Evolutionary conservation across 1,140 invertebrate species (phyloP).

Genomic region (Drosophila kohkoa): DNA sequence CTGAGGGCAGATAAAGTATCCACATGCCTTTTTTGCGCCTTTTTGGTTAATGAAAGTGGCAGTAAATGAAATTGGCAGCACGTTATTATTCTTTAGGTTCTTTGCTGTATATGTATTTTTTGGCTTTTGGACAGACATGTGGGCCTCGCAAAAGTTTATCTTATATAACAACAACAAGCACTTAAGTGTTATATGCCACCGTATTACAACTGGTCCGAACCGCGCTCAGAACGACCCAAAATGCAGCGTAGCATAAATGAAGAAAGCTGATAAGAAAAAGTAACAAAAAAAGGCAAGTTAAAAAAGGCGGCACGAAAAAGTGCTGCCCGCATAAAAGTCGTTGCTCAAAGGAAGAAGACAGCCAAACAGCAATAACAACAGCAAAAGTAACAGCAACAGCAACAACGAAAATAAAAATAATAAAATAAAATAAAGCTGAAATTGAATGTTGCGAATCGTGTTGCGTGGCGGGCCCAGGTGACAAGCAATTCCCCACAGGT

Average conservation of each 20-base stretch:
- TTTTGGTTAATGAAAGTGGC: constrained; percentile 75
- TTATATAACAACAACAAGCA: constrained; percentile 83
- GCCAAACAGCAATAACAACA: background rate
- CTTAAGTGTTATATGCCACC: constrained; percentile 83
- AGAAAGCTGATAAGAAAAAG: constrained; percentile 77
- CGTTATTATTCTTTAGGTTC: constrained; percentile 51
- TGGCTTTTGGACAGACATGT: constrained; percentile 45
- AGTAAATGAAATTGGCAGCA: constrained; percentile 80
- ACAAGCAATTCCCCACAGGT: constrained; percentile 77
- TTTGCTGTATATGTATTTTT: constrained; percentile 29
- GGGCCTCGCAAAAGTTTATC: constrained; percentile 71
- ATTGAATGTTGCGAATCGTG: constrained; percentile 71
- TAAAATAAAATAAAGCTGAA: constrained; percentile 61
- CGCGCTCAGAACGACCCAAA: constrained; percentile 52
- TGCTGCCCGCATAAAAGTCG: constrained; percentile 68
- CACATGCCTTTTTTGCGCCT: constrained; percentile 33
- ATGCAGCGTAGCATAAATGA: constrained; percentile 79
- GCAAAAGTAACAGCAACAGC: background rate
- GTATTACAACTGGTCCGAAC: constrained; percentile 71
- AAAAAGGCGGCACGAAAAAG: constrained; percentile 57
- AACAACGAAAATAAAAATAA: constrained; percentile 29
- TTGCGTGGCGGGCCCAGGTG: constrained; percentile 57
- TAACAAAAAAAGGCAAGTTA: constrained; percentile 32
- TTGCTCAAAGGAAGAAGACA: constrained; percentile 27
- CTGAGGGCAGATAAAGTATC: constrained; percentile 63